These are phyloP conservation scores for Acrocephalus arundinaceus DNA, from an alignment of 2,113 vertebrate species.

Conservation along the genomic window DNA sequence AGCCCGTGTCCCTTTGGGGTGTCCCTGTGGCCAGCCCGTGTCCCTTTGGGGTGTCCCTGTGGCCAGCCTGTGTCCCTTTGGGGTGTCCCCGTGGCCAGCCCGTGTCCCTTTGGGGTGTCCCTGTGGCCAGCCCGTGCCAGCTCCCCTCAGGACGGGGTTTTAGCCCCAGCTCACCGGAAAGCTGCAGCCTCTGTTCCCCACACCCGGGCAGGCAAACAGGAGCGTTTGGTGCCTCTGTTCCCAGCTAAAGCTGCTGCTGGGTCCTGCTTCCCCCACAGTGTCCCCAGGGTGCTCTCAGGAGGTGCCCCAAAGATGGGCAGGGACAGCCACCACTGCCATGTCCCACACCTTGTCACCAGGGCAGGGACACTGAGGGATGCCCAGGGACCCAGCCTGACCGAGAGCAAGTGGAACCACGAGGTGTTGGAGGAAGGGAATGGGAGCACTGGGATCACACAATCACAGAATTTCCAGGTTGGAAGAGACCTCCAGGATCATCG, in stretches of 20 bases:
- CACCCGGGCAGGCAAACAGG: neutral
- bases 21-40: neutral
- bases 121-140: neutral
- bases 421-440: neutral
- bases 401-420: neutral
- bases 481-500: too few relatives aligned
- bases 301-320: neutral
- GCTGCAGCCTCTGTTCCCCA: neutral
- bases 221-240: neutral
- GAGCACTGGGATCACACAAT: too few relatives aligned
- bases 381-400: neutral
- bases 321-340: neutral
- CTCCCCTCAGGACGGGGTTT: neutral
- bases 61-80: neutral
- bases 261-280: fast-evolving
- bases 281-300: neutral
- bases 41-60: neutral
- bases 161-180: neutral
- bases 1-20: too few relatives aligned
- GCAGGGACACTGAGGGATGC: fast-evolving
- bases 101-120: neutral
- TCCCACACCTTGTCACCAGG: neutral
- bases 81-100: neutral
- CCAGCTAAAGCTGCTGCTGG: neutral
- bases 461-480: too few relatives aligned